Conservation (phyloP, 2,888 invertebrate genomes). For the Timandra comae region DNA sequence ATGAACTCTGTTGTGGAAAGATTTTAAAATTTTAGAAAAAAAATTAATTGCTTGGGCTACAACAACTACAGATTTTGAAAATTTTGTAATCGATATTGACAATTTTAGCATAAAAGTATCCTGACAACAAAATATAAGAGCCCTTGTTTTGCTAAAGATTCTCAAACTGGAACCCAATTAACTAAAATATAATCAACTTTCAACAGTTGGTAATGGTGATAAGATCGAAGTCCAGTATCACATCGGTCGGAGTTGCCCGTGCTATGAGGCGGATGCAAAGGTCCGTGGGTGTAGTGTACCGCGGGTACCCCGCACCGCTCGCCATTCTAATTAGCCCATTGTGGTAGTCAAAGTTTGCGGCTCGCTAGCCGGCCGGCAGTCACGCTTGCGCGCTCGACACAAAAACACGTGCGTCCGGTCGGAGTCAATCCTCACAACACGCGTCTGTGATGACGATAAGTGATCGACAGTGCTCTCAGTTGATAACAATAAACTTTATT, state of each 20-base stretch:
- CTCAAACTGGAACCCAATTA: too few species aligned
- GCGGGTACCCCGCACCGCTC: conserved; percentile 50
- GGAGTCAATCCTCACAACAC: conserved; percentile 31
- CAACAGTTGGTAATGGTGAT: too few species aligned
- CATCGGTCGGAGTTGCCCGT: conserved; percentile 52
- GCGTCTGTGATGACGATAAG: conserved; percentile 67
- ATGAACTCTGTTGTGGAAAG: too few species aligned
- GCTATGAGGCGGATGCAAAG: conserved; percentile 71
- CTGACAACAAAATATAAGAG: too few species aligned
- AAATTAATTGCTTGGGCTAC: too few species aligned
- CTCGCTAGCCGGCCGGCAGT: conserved; percentile 63
- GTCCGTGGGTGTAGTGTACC: conserved; percentile 65
- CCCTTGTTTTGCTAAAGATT: too few species aligned
- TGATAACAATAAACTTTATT: conserved; percentile 50
- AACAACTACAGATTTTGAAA: too few species aligned
- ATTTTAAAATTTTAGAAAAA: too few species aligned
- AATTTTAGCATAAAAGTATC: too few species aligned
- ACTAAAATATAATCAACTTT: too few species aligned
- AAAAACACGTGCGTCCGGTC: conserved; percentile 42
- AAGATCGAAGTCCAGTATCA: conserved; percentile 42
- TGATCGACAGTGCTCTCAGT: conserved; percentile 56
- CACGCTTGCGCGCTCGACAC: conserved; percentile 52
- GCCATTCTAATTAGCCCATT: conserved; percentile 76
- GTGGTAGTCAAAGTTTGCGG: conserved; percentile 68
- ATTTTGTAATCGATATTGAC: too few species aligned